Conservation (phyloP, 1,140 invertebrate species). For the Tribolium madens region DNA sequence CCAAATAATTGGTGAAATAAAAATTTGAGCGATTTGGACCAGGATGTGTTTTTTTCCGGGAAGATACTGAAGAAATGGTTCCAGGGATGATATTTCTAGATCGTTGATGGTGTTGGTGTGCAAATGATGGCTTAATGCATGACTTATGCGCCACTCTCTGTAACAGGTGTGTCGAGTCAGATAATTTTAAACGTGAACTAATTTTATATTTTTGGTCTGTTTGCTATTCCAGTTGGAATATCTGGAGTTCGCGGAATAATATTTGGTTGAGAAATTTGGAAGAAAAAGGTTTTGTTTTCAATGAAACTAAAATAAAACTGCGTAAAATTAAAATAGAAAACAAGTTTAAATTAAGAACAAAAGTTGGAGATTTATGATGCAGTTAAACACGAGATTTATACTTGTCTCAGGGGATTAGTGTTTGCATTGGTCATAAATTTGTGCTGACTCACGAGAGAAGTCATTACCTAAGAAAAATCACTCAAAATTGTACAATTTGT, state of each 20-base stretch:
- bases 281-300: too few species aligned
- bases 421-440: too few species aligned
- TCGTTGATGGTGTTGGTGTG: constrained; percentile 85
- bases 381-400: not conserved
- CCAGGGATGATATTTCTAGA: constrained; percentile 77
- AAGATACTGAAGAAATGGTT: constrained; percentile 79
- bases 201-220: constrained; percentile 26
- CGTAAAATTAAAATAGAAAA: not conserved
- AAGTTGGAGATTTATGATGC: not conserved
- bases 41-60: constrained; percentile 69
- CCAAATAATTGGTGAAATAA: constrained; percentile 70
- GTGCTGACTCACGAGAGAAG: not conserved
- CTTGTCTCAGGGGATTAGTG: not conserved
- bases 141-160: constrained; percentile 82
- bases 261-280: not conserved
- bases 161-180: constrained; percentile 17
- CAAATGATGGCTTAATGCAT: constrained; percentile 83
- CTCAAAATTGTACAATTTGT: too few species aligned
- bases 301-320: not conserved
- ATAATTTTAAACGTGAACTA: constrained; percentile 36
- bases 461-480: too few species aligned
- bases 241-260: constrained; percentile 1
- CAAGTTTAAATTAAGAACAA: not conserved
- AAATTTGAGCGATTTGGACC: constrained; percentile 65
- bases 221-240: constrained; percentile 45